Evolutionary conservation across 2,113 vertebrate species (phyloP).

Genomic region (Toxotes chatareus): DNA sequence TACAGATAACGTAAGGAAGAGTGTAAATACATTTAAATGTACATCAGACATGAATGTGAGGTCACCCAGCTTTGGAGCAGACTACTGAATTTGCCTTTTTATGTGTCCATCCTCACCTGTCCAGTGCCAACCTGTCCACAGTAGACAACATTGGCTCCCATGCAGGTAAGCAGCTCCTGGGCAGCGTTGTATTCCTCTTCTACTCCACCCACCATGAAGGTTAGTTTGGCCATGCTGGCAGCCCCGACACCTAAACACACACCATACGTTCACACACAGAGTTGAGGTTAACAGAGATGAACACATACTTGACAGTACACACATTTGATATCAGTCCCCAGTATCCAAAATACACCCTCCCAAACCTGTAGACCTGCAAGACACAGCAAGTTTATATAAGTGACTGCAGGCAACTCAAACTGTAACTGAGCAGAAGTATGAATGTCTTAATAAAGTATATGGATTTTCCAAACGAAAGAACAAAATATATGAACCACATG

Average conservation of each 20-base stretch:
- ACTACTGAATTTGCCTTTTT: conserved; percentile 1
- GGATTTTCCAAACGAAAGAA: conserved; percentile 28
- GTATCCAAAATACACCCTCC: neutral
- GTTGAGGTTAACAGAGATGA: conserved; percentile 6
- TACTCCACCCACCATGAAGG: conserved; percentile 96
- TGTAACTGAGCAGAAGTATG: neutral
- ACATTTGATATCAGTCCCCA: neutral
- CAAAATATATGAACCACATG: conserved; percentile 40
- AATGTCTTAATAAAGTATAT: conserved; percentile 19
- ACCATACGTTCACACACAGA: conserved; percentile 23
- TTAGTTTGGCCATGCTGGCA: conserved; percentile 93
- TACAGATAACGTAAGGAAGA: neutral
- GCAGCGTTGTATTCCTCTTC: conserved; percentile 95
- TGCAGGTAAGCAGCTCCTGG: conserved; percentile 93
- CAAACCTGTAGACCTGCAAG: neutral
- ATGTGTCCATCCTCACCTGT: conserved; percentile 85
- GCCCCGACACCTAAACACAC: conserved; percentile 91
- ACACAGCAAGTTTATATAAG: neutral
- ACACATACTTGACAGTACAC: neutral
- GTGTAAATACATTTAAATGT: neutral
- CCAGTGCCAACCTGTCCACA: conserved; percentile 94
- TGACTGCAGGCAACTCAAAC: neutral
- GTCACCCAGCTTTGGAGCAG: neutral
- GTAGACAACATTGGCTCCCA: conserved; percentile 95
- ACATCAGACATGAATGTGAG: neutral